Conservation (phyloP, 2,797 vertebrate species). For the Leptoclinus maculatus region DNA sequence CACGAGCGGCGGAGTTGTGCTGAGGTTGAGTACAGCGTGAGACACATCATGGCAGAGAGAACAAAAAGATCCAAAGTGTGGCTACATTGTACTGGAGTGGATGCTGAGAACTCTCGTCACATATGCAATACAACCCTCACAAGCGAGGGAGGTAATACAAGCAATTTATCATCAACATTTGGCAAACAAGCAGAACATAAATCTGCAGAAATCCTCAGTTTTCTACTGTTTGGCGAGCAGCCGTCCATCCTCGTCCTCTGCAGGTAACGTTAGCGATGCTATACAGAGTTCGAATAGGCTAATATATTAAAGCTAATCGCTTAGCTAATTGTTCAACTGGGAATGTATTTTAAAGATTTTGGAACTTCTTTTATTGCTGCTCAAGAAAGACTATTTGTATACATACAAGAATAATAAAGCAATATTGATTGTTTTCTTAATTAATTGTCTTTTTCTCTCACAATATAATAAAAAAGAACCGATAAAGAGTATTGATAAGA, state of each 20-base stretch:
- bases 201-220: too few relatives aligned
- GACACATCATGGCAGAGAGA: too few relatives aligned
- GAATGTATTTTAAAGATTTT: background rate
- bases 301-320: background rate
- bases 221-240: too few relatives aligned
- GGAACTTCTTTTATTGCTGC: background rate
- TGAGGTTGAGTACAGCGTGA: too few relatives aligned
- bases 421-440: background rate
- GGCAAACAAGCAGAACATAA: background rate
- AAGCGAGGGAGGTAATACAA: too few relatives aligned
- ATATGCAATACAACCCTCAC: background rate
- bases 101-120: background rate
- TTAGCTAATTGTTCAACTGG: background rate
- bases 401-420: background rate
- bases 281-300: background rate
- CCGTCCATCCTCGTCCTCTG: background rate
- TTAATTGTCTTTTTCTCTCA: conserved; percentile 1
- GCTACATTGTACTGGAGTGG: background rate
- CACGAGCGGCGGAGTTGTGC: too few relatives aligned
- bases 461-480: background rate
- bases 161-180: background rate
- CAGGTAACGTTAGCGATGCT: background rate
- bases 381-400: background rate
- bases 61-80: background rate
- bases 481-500: background rate